Evolutionary conservation across 2,797 vertebrate species (phyloP).

Genomic region (Sternarchorhynchus goeldii): DNA sequence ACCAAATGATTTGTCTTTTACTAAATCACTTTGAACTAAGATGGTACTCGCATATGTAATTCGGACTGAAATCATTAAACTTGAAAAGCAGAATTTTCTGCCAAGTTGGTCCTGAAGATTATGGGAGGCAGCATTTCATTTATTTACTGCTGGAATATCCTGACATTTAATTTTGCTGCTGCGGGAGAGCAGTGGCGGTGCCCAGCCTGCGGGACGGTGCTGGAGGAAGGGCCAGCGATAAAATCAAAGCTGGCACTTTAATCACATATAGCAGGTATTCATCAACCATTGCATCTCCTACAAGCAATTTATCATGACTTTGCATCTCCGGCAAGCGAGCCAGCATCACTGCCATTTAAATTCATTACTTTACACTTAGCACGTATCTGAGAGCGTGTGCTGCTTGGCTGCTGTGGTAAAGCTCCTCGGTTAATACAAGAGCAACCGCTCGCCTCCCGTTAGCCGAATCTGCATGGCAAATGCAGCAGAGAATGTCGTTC

Average conservation of each 20-base stretch:
- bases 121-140: slow-evolving; percentile 55
- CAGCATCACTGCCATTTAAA: slow-evolving; percentile 62
- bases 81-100: slow-evolving; percentile 41
- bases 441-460: slow-evolving; percentile 12
- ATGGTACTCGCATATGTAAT: slow-evolving; percentile 30
- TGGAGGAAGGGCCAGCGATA: slow-evolving; percentile 46
- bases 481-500: slow-evolving; percentile 12
- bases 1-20: slow-evolving; percentile 34
- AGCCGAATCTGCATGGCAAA: slow-evolving; percentile 13
- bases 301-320: slow-evolving; percentile 58
- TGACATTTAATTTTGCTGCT: slow-evolving; percentile 67
- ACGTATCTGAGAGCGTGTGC: slow-evolving; percentile 56
- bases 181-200: slow-evolving; percentile 59
- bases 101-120: slow-evolving; percentile 47
- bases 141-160: slow-evolving; percentile 52
- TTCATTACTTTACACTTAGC: slow-evolving; percentile 65
- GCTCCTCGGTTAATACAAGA: slow-evolving; percentile 37
- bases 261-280: slow-evolving; percentile 66
- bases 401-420: slow-evolving; percentile 14
- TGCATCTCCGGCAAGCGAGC: slow-evolving; percentile 54
- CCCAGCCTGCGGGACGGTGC: slow-evolving; percentile 46
- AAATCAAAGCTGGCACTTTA: slow-evolving; percentile 61
- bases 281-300: slow-evolving; percentile 58
- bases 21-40: slow-evolving; percentile 21
- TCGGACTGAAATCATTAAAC: slow-evolving; percentile 40